phyloP scores from a whole-genome alignment of 2,888 invertebrate species.

The Meandrusa payeni region DNA sequence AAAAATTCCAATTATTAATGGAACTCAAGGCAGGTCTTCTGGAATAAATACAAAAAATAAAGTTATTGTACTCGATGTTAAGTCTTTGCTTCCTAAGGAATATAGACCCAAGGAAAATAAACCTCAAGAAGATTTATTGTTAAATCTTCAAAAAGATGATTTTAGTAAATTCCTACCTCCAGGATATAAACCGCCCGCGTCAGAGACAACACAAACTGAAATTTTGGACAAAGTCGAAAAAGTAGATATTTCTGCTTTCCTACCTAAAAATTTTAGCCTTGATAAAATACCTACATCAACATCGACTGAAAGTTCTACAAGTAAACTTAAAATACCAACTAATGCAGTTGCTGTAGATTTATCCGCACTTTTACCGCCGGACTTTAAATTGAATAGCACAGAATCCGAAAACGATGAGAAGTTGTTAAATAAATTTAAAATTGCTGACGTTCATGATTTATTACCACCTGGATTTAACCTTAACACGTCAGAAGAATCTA shows the following conservation, averaged over 20 bases:
- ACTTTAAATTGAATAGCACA: constrained; percentile 66
- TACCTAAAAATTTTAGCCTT: constrained; percentile 83
- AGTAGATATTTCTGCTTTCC: constrained; percentile 78
- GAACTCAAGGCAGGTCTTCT: constrained; percentile 73
- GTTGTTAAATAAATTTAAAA: constrained; percentile 47
- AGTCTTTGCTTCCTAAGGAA: constrained; percentile 77
- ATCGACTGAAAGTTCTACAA: constrained; percentile 50
- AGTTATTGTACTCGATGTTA: constrained; percentile 78
- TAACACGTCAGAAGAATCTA: constrained; percentile 45
- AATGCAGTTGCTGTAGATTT: constrained; percentile 69
- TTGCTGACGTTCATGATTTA: constrained; percentile 81
- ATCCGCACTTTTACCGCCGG: constrained; percentile 83
- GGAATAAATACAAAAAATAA: constrained; percentile 81
- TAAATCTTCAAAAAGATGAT: constrained; percentile 78
- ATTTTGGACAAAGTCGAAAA: constrained; percentile 51
- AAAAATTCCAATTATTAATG: constrained; percentile 51
- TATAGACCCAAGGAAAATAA: constrained; percentile 70
- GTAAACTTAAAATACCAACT: constrained; percentile 40
- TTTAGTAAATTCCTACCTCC: constrained; percentile 83
- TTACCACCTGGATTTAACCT: constrained; percentile 83
- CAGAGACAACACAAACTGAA: constrained; percentile 45
- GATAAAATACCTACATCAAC: constrained; percentile 40
- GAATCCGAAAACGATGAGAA: constrained; percentile 38
- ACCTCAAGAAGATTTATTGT: constrained; percentile 58
- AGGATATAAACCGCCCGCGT: constrained; percentile 78